Percentiles rank a stretch among this genome's conserved stretches.
These are phyloP conservation scores for Pristionchus fissidentatus DNA, from an alignment of 2,888 invertebrate genomes.

Conservation along the genomic window DNA sequence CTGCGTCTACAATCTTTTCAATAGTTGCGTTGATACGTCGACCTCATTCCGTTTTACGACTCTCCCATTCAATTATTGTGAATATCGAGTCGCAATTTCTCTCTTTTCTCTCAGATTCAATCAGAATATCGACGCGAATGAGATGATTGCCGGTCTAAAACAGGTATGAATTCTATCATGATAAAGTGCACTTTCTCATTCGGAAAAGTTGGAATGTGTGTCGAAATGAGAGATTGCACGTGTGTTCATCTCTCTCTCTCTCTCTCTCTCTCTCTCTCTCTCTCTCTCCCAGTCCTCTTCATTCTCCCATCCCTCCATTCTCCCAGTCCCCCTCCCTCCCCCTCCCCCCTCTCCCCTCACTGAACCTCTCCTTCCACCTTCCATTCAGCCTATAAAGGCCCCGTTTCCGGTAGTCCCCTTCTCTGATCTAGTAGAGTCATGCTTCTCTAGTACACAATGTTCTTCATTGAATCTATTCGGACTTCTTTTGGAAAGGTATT, in stretches of 20 bases:
- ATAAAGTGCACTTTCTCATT: not conserved
- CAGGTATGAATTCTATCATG: not conserved
- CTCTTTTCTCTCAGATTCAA: not conserved
- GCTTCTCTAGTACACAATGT: conserved; percentile 12
- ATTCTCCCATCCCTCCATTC: too few relatives aligned
- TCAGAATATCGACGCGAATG: not conserved
- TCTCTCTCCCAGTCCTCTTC: not conserved
- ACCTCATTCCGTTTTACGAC: not conserved
- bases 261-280: conserved; percentile 34
- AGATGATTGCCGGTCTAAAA: conserved; percentile 11
- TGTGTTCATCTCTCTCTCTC: too few relatives aligned
- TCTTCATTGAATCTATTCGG: conserved; percentile 25
- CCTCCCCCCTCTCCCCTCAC: not conserved
- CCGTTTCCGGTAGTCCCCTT: not conserved
- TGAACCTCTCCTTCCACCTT: conserved; percentile 3
- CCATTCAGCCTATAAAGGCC: conserved; percentile 33
- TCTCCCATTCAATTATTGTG: conserved; percentile 33
- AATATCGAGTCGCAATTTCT: conserved; percentile 21
- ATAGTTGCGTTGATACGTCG: too few relatives aligned
- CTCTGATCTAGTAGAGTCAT: conserved; percentile 6
- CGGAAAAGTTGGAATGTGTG: not conserved
- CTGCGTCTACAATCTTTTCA: too few relatives aligned
- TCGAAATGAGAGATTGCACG: not conserved
- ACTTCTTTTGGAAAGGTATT: conserved; percentile 34
- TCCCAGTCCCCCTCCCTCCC: not conserved